Evolutionary conservation across 2,797 vertebrate species (phyloP), one percentile per base, ranked within the genome.

Genomic region (Crenuchus spilurus): DNA sequence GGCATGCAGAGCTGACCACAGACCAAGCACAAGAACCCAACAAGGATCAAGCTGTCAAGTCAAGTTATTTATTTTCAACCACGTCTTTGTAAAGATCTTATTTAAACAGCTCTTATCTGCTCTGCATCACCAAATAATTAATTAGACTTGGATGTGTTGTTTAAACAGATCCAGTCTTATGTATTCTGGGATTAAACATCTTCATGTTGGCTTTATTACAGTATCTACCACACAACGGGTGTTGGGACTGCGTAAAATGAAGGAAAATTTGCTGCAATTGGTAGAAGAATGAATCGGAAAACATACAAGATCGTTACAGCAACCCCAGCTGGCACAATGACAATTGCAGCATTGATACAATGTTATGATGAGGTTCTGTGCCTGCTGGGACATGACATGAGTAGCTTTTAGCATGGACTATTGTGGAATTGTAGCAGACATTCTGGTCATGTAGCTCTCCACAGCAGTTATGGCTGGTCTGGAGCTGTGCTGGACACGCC

Each of bases 11-110:
- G 61, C 70, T 70, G 1, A 71, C 52, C 68, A 64, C 41, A 75
- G 18, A 73, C 22, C 35, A 13, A 75, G 52, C 58, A 51, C 35
- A 13, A 75, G 52, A 57, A 51, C 65, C 49, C 49, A 51, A 6
- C 51, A 26, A 58, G 70, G 52, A 71, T 78, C 75, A 79, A 75
- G 26, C 48, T 64, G 57, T 67, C 37, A 49, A 70, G 52, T 75
- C 68, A 77, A 54, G 70, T 41, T 26, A 57, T 74, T 67, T 33
- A 75, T 82, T 81, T 76, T 82, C 67, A 42, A 60, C 14, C 55
- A 41, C 49, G 13, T 55, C 48, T 6, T 18, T 68, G 35, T 35
- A 57, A 37, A 61, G 26, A 76, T 75, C 35, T 64, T 39, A 31
- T 70, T 42, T 74, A 54, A 77, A 65, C 26, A 18, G 33, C 55